phyloP scores from a whole-genome alignment of 2,113 vertebrate genomes.

The Megaptera novaeangliae region DNA sequence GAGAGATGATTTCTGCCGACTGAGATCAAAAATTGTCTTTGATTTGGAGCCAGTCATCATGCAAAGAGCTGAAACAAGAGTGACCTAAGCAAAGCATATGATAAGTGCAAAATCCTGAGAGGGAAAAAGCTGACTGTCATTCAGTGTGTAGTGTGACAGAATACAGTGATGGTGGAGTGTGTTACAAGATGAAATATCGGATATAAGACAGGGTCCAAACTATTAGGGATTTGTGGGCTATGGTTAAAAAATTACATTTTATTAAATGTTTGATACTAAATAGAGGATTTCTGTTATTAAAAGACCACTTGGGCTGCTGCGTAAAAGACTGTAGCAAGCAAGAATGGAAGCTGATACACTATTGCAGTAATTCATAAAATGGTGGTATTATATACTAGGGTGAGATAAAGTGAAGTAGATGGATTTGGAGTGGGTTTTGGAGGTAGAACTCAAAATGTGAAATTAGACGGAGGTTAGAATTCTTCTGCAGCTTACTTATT shows the following conservation, averaged over 20 bases:
- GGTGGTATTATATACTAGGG: neutral
- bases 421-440: neutral
- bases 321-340: neutral
- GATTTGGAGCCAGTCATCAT: neutral
- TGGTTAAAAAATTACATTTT: neutral
- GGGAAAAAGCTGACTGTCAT: neutral
- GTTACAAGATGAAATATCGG: neutral
- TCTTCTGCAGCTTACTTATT: neutral
- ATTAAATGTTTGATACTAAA: neutral
- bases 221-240: neutral
- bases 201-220: neutral
- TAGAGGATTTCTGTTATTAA: neutral
- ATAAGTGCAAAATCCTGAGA: neutral
- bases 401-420: neutral
- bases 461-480: neutral
- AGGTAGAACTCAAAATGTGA: neutral
- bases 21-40: neutral
- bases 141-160: neutral
- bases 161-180: too few species aligned
- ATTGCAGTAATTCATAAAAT: neutral
- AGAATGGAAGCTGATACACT: neutral
- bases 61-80: neutral
- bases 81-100: neutral
- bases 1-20: neutral
- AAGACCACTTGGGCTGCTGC: neutral